Conservation (phyloP, 2,113 vertebrate genomes). For the Petroica traversi region DNA sequence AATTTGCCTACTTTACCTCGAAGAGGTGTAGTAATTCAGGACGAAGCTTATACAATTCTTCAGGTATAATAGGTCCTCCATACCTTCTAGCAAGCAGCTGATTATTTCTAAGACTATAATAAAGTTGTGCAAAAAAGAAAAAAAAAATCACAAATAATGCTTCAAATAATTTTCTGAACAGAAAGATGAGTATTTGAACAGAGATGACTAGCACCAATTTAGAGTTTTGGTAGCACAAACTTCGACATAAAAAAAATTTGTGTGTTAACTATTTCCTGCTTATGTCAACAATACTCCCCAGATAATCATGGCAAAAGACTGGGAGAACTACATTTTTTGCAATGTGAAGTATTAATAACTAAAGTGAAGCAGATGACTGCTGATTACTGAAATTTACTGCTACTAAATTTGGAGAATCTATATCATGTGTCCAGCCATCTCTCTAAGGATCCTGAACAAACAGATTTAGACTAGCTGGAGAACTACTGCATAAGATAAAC, state of each 20-base stretch:
- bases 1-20: not conserved
- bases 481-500: conserved; percentile 26
- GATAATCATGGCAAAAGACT: not conserved
- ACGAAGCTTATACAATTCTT: not conserved
- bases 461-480: conserved; percentile 11
- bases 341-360: not conserved
- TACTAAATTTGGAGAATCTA: conserved; percentile 19
- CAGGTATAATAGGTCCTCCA: not conserved
- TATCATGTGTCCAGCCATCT: not conserved
- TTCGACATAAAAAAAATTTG: not conserved
- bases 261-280: not conserved
- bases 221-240: not conserved
- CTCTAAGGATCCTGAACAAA: conserved; percentile 33
- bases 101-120: not conserved
- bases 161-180: not conserved
- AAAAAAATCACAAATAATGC: not conserved
- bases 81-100: not conserved
- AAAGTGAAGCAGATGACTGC: not conserved
- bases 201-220: not conserved
- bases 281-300: not conserved
- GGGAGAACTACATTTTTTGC: not conserved
- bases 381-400: not conserved
- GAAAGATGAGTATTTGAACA: not conserved
- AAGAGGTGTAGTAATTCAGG: not conserved
- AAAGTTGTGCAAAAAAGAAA: not conserved